phyloP scores from a whole-genome alignment of 1,140 invertebrate species.

The Triops longicaudatus region DNA sequence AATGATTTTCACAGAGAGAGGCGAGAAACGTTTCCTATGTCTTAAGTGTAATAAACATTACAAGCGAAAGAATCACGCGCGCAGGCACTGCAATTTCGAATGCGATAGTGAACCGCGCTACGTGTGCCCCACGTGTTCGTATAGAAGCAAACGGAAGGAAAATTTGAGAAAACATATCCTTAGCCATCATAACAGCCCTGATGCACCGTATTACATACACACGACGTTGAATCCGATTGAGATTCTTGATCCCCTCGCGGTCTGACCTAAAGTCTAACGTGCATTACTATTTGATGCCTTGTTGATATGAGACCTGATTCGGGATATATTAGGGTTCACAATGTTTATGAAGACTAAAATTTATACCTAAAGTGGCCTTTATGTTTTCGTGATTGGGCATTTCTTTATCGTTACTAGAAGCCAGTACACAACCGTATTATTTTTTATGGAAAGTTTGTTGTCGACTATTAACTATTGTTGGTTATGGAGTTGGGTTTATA shows the following conservation, averaged over 20 bases:
- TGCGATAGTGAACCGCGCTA: constrained; percentile 33
- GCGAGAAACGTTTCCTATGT: background rate
- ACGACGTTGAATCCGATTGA: background rate
- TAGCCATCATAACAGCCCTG: background rate
- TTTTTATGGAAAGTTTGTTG: background rate
- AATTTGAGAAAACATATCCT: constrained; percentile 41
- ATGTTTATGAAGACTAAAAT: too few species aligned
- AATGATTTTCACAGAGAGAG: background rate
- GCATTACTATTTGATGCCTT: too few species aligned
- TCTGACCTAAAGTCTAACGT: background rate
- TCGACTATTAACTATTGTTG: background rate
- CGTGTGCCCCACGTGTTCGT: constrained; percentile 39
- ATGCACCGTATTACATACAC: background rate
- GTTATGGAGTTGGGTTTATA: background rate
- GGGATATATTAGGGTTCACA: too few species aligned
- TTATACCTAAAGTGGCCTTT: too few species aligned
- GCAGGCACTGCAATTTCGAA: background rate
- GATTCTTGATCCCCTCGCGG: background rate
- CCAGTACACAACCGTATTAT: background rate
- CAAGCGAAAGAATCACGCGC: background rate
- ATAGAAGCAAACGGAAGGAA: constrained; percentile 42
- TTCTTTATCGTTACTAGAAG: background rate
- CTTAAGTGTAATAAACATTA: background rate
- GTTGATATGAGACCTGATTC: too few species aligned
- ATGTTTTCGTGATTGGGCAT: too few species aligned